A percentile compares a stretch with the other conserved stretches of the same genome.
Evolutionary conservation across 1,140 invertebrate species (phyloP).

Genomic region (Lethocerus indicus): DNA sequence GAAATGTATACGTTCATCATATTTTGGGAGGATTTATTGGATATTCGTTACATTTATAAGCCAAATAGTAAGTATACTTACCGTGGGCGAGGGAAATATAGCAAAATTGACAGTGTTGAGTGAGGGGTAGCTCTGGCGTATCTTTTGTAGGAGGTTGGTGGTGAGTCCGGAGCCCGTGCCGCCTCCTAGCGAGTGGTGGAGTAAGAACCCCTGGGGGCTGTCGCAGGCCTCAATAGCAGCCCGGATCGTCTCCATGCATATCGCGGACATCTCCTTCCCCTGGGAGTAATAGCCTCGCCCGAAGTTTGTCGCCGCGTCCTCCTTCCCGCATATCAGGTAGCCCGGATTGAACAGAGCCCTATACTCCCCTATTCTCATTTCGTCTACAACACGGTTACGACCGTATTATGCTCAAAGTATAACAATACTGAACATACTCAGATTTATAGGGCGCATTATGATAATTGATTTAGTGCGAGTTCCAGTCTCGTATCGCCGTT

Average conservation of each 20-base stretch:
- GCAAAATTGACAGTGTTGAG: slow-evolving; percentile 56
- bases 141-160: slow-evolving; percentile 39
- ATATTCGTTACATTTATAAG: neutral
- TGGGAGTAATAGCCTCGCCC: slow-evolving; percentile 69
- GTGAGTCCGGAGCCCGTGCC: slow-evolving; percentile 52
- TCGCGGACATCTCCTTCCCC: slow-evolving; percentile 54
- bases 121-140: slow-evolving; percentile 41
- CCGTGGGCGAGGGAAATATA: slow-evolving; percentile 54
- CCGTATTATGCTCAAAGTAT: neutral
- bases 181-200: slow-evolving; percentile 54
- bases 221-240: slow-evolving; percentile 53
- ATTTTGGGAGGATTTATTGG: too few species aligned
- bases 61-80: slow-evolving; percentile 18
- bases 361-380: slow-evolving; percentile 56
- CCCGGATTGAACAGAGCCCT: slow-evolving; percentile 58
- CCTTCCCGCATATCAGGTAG: slow-evolving; percentile 61
- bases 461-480: too few species aligned
- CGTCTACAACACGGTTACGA: too few species aligned
- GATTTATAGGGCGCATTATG: too few species aligned
- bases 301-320: slow-evolving; percentile 78
- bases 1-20: neutral
- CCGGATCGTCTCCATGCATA: slow-evolving; percentile 34
- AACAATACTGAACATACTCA: neutral
- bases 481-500: too few species aligned
- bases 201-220: slow-evolving; percentile 59